phyloP scores from a whole-genome alignment of 2,888 invertebrate species.

The Ornithoptera alexandrae region DNA sequence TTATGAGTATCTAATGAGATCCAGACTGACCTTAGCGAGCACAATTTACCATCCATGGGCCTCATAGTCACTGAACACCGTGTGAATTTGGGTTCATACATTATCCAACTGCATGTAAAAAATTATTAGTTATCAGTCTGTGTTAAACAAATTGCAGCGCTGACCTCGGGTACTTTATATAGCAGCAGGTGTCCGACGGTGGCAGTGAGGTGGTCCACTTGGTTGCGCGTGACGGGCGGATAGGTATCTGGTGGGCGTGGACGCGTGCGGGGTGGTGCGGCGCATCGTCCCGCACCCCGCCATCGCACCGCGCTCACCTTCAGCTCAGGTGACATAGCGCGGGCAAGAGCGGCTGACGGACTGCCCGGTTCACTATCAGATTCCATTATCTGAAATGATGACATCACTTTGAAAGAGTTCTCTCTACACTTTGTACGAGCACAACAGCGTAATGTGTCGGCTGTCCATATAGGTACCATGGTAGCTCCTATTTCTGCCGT shows the following conservation, averaged over 20 bases:
- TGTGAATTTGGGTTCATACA: too few relatives aligned
- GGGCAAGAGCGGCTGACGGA: conserved; percentile 80
- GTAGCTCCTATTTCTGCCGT: too few relatives aligned
- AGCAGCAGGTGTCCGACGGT: conserved; percentile 90
- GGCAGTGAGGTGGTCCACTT: conserved; percentile 90
- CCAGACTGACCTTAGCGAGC: too few relatives aligned
- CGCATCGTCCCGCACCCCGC: conserved; percentile 85
- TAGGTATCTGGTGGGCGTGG: conserved; percentile 74
- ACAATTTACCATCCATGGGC: too few relatives aligned
- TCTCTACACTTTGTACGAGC: too few relatives aligned
- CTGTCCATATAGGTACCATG: too few relatives aligned
- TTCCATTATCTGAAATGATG: conserved; percentile 60
- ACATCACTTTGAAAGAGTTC: too few relatives aligned
- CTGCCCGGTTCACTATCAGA: conserved; percentile 75
- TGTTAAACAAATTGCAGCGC: neutral
- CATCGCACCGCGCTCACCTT: conserved; percentile 83
- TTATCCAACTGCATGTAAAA: too few relatives aligned
- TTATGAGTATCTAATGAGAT: too few relatives aligned
- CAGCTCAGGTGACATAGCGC: conserved; percentile 84
- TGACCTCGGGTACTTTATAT: conserved; percentile 52
- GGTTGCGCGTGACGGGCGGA: conserved; percentile 89
- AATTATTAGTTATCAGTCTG: too few relatives aligned
- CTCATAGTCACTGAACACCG: too few relatives aligned
- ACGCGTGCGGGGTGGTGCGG: conserved; percentile 70
- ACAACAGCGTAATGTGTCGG: too few relatives aligned